phyloP scores from a whole-genome alignment of 2,113 vertebrate species.

The Benitochromis conjunctus region DNA sequence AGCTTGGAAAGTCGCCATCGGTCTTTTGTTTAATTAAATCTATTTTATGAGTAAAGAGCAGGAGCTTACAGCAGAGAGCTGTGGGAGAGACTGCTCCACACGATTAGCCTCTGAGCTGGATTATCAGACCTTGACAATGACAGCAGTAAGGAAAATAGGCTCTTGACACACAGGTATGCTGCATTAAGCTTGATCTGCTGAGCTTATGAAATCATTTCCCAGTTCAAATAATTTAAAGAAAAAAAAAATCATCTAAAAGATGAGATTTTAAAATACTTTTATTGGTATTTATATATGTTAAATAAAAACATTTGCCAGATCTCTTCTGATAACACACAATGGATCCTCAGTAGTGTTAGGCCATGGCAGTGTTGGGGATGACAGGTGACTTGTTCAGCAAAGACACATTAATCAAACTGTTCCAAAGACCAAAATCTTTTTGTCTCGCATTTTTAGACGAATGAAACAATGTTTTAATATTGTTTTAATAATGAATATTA shows the following conservation, averaged over 20 bases:
- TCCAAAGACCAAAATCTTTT: neutral
- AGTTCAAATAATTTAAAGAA: neutral
- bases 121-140: slow-evolving; percentile 51
- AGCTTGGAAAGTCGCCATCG: slow-evolving; percentile 47
- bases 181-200: slow-evolving; percentile 16
- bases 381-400: neutral
- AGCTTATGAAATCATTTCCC: slow-evolving; percentile 1
- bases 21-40: slow-evolving; percentile 66
- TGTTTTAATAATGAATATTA: neutral
- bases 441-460: neutral
- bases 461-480: neutral
- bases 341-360: neutral
- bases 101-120: slow-evolving; percentile 59
- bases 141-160: slow-evolving; percentile 29
- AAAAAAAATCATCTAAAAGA: neutral
- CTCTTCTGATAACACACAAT: neutral
- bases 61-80: slow-evolving; percentile 20
- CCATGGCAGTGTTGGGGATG: neutral
- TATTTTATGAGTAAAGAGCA: slow-evolving; percentile 41
- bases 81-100: slow-evolving; percentile 37
- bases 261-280: neutral
- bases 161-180: slow-evolving; percentile 24
- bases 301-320: neutral
- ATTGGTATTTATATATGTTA: neutral
- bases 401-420: neutral